These are phyloP conservation scores for Perodicticus potto DNA, from an alignment of 2,797 vertebrate genomes.

Conservation along the genomic window DNA sequence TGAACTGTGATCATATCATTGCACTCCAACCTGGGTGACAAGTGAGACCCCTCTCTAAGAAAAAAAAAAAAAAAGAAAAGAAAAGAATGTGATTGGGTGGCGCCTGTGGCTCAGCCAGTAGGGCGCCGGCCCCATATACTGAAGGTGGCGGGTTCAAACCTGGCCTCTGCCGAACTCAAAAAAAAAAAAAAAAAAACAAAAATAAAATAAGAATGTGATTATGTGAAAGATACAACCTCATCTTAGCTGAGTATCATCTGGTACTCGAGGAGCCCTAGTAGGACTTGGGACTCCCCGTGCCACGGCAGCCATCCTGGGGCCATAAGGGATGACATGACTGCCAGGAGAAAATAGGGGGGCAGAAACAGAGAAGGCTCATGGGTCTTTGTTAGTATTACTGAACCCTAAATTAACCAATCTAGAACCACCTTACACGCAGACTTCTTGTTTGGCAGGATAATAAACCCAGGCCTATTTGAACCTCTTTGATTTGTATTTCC, in stretches of 20 bases:
- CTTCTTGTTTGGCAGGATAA: neutral
- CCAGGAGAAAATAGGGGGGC: neutral
- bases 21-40: neutral
- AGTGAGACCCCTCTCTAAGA: neutral
- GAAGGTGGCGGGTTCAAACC: no score
- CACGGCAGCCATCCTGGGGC: neutral
- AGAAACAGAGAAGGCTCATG: neutral
- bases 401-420: neutral
- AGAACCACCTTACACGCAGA: neutral
- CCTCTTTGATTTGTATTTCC: neutral
- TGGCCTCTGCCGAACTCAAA: no score
- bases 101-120: no score
- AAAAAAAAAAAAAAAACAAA: no score
- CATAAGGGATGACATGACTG: accelerated
- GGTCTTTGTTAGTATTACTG: neutral
- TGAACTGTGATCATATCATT: neutral
- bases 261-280: neutral
- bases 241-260: neutral
- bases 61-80: neutral
- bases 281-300: neutral
- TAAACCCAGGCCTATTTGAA: neutral
- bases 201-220: no score
- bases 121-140: no score
- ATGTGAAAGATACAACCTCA: accelerated
- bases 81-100: no score